Conservation (phyloP, 2,113 vertebrate genomes). For the Manacus vitellinus region DNA sequence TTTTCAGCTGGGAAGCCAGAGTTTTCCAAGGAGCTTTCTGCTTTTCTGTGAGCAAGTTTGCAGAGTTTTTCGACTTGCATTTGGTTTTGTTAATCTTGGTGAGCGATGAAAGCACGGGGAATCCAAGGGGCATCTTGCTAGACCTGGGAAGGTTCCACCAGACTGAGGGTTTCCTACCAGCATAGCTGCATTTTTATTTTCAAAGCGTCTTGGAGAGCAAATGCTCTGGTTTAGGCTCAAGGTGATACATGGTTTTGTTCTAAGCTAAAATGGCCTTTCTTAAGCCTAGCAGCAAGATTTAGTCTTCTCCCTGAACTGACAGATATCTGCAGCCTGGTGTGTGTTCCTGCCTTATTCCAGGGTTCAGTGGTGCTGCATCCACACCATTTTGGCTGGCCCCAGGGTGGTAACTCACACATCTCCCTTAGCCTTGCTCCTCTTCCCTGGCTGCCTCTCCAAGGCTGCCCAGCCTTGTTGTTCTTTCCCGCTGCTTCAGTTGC, state of each 20-base stretch:
- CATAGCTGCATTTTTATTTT: neutral
- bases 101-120: neutral
- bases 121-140: neutral
- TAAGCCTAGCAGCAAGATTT: neutral
- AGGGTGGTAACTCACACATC: neutral
- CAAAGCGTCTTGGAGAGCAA: neutral
- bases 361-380: neutral
- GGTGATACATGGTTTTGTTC: neutral
- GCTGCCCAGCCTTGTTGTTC: neutral
- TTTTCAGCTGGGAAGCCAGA: neutral
- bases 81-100: neutral
- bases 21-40: neutral
- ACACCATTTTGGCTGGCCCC: neutral
- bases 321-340: neutral
- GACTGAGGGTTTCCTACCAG: neutral
- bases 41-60: neutral
- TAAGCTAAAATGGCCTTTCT: neutral
- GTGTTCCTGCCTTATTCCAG: neutral
- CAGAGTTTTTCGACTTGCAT: neutral
- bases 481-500: neutral
- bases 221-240: neutral
- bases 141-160: neutral
- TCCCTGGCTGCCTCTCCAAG: neutral
- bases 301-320: neutral
- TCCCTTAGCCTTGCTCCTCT: neutral